These are phyloP conservation scores for Apis florea DNA, from an alignment of 1,140 invertebrate genomes.

Conservation along the genomic window DNA sequence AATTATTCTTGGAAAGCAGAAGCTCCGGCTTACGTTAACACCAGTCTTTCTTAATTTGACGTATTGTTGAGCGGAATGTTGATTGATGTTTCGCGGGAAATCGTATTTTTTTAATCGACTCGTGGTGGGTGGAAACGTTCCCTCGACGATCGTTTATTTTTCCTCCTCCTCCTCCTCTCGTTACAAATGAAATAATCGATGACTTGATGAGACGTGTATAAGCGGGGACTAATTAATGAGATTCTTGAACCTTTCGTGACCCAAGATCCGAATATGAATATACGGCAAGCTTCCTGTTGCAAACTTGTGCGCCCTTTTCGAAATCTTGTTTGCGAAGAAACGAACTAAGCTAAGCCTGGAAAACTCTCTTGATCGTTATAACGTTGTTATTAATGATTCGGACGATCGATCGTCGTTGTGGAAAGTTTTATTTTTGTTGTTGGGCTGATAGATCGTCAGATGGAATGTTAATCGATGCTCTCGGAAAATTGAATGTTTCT, in stretches of 20 bases:
- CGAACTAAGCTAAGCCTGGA: background rate
- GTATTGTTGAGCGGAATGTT: constrained; percentile 10
- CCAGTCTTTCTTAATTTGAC: constrained; percentile 2
- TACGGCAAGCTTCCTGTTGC: background rate
- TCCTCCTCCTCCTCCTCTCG: background rate
- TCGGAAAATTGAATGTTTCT: constrained; percentile 31
- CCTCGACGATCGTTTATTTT: background rate
- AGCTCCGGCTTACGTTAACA: background rate
- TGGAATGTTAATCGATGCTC: constrained; percentile 33
- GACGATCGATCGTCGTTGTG: constrained; percentile 3
- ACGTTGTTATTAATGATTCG: constrained; percentile 29
- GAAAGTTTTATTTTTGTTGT: constrained; percentile 14
- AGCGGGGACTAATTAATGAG: constrained; percentile 32
- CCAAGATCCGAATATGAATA: background rate
- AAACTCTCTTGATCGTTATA: background rate
- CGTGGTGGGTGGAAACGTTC: constrained; percentile 3
- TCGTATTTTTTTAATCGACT: background rate
- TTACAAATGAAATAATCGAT: constrained; percentile 13
- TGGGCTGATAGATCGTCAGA: background rate
- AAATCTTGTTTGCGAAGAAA: background rate
- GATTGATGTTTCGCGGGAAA: constrained; percentile 22
- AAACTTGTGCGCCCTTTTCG: background rate
- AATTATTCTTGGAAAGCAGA: background rate
- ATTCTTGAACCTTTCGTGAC: constrained; percentile 10
- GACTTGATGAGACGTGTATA: constrained; percentile 17